Evolutionary conservation across 2,797 vertebrate species (phyloP), one percentile per base, ranked within the genome.

Genomic region (Margarornis squamiger): DNA sequence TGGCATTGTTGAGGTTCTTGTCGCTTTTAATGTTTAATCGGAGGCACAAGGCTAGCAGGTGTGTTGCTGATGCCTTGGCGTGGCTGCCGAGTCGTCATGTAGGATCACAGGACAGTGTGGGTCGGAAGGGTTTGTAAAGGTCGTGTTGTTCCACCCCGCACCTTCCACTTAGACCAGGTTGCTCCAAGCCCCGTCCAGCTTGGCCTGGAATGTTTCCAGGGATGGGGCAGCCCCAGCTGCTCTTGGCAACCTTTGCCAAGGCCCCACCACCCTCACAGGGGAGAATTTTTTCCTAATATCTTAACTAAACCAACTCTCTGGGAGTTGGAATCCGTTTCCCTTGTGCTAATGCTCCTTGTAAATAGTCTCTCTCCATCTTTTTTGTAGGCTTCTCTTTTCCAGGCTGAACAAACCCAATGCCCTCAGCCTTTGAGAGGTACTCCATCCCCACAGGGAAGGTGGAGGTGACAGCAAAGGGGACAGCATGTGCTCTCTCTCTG

Each of bases 11-110:
- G 41, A 41, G 41, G 14, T 38, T 26, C 0, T 1, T 8, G 8
- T 17, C 2, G 3, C 2, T 34, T 7, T 27, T 39, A 6, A 20
- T 21, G 1, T 32, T 74, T 22, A 7, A 41, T 22, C 23, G 32
- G n/a, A 32, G 15, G 24, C 23, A 27, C 13, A 1, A 54, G 9
- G 43, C 46, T 36, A 41, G 32, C 2, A 23, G 3, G 14, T 51
- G 0, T 0, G 8, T 20, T 76, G 34, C 10, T 34, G 30, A 4
- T 52, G 27, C 4, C 51, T 14, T 15, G 14, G 11, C 0, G 6
- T 36, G 30, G 19, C 43, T 12, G 3, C 54, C 9, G 57, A 63
- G 26, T 59, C 17, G 0, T 39, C 30, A 1, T 63, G 1, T 5
- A 17, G 58, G 39, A 46, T 72, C 52, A 12, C 34, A 52, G 45